Evolutionary conservation across 2,797 vertebrate species (phyloP).

Genomic region (Typhlichthys eigenmanni): DNA sequence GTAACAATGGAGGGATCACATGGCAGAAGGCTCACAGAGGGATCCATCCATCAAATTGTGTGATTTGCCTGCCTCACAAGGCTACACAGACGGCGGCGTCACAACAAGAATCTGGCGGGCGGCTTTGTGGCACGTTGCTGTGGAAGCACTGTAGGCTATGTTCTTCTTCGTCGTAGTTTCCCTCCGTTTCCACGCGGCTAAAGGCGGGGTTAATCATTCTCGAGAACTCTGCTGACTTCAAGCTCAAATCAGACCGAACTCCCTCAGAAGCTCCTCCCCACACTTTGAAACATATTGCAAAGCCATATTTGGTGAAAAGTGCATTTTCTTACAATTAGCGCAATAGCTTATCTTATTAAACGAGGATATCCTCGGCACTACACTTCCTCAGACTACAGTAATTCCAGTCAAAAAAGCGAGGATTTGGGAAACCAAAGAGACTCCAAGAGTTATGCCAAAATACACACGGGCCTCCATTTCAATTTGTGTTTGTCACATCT

Average conservation of each 20-base stretch:
- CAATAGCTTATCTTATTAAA: not conserved
- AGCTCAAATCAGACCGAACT: no score
- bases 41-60: no score
- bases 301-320: no score
- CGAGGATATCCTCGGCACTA: not conserved
- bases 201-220: no score
- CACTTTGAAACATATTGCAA: no score
- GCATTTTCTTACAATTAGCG: no score
- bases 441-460: not conserved
- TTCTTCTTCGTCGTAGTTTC: not conserved
- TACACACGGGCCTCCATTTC: not conserved
- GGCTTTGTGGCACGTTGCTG: not conserved
- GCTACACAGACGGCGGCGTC: no score
- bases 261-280: no score
- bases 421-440: not conserved
- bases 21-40: no score
- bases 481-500: not conserved
- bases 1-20: not conserved
- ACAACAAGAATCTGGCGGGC: constrained; percentile 2
- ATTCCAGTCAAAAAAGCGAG: not conserved
- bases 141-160: constrained; percentile 1
- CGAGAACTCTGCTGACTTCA: no score
- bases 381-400: not conserved
- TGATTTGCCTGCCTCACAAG: no score
- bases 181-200: not conserved